Base-by-base conservation (phyloP, 2,888 invertebrate genomes). In the Eulithis prunata region DNA sequence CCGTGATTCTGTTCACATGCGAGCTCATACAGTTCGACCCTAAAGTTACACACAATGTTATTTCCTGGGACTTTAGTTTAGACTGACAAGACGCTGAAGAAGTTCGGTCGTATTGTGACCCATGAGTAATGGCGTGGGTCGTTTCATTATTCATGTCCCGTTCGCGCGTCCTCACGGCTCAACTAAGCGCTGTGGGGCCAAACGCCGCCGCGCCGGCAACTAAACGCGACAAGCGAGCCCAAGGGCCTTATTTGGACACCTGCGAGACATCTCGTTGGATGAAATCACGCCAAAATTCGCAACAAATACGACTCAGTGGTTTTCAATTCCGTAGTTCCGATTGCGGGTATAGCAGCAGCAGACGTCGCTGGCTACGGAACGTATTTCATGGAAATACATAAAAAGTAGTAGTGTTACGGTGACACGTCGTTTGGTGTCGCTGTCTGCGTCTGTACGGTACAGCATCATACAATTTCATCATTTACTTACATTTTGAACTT, bases 71-170 rank as follows among this genome's bases (percentile, higher is more conserved):
- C 14, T 32, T 32, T 13, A 47, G 57, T 57, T 38, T 36, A 57
- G 36, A 49, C n/a, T 53, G 38, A 46, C 46, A 45, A 14, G 49
- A 57, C 13, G 57, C 36, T 57, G 13, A 46, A 46, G 32, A 47
- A 36, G 46, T 47, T 13, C 13, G 7, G 4, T 53, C 32, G 53
- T 13, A 38, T 14, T 57, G 38, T 38, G 46, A 1, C 32, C 38
- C 13, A 46, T 54, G 53, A 60, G 53, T 57, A 49, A 57, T 57
- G 47, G 28, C 45, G 46, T 32, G 54, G 8, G 36, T 11, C 38
- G 28, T 47, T 49, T 61, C 54, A 61, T 61, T 55, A 61, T 61
- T 61, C 61, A 61, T 61, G 55, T 11, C 45, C 54, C 21, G 61
- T 54, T 13, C 60, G 43, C 41, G 43, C 52, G 49, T 21, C 49